Evolutionary conservation across 2,113 vertebrate genomes (phyloP).

Genomic region (Haemorhous mexicanus): DNA sequence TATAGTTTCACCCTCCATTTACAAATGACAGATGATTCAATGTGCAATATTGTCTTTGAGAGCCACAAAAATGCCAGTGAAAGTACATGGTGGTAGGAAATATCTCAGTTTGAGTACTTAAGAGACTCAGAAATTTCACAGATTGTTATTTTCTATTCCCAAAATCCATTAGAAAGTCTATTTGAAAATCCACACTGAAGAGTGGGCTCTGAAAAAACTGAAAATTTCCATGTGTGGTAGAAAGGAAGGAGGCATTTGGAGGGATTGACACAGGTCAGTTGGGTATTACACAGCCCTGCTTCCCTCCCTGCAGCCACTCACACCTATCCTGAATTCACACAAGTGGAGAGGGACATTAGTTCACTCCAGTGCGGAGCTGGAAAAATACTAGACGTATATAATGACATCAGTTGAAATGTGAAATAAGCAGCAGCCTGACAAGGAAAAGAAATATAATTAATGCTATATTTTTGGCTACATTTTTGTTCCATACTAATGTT

Average conservation of each 20-base stretch:
- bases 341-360: not conserved
- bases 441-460: not conserved
- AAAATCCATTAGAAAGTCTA: not conserved
- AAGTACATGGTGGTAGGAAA: not conserved
- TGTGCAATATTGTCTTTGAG: not conserved
- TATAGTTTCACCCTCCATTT: not conserved
- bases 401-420: not conserved
- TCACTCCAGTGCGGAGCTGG: not conserved
- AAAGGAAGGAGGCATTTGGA: not conserved
- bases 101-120: not conserved
- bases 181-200: not conserved
- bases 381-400: not conserved
- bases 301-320: not conserved
- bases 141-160: not conserved
- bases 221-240: not conserved
- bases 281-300: not conserved
- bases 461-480: not conserved
- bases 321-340: not conserved
- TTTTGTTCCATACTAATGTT: not conserved
- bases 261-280: not conserved
- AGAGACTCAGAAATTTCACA: not conserved
- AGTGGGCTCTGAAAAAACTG: not conserved
- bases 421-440: not conserved
- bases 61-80: not conserved
- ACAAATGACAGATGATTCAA: not conserved